These are phyloP conservation scores for Piaya cayana DNA, from an alignment of 2,113 vertebrate genomes.

Conservation along the genomic window DNA sequence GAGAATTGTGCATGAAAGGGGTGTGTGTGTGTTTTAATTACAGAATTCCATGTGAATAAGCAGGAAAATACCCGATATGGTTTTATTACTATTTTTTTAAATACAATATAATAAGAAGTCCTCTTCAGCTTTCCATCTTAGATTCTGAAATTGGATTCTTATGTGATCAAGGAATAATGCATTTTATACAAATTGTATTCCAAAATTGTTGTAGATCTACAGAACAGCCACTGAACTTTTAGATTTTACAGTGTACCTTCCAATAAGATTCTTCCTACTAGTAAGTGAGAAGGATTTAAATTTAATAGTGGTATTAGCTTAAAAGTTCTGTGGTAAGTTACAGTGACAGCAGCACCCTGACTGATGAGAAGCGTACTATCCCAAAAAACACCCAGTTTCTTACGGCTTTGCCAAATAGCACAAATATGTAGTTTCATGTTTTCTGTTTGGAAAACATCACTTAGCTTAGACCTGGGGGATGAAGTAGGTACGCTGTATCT, in stretches of 20 bases:
- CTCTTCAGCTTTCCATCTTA: not conserved
- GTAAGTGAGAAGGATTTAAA: not conserved
- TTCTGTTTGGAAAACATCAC: not conserved
- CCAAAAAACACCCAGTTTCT: not conserved
- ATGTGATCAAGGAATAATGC: not conserved
- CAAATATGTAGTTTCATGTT: not conserved
- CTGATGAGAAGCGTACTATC: not conserved
- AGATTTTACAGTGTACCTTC: not conserved
- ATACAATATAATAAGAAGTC: not conserved
- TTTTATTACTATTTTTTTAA: not conserved
- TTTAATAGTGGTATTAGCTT: not conserved
- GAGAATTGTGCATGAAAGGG: not conserved
- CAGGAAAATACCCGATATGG: not conserved
- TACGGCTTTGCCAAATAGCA: not conserved
- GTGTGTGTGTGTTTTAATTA: not conserved
- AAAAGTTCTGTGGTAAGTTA: not conserved
- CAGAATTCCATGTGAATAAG: not conserved
- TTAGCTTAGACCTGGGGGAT: not conserved
- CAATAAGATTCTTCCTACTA: not conserved
- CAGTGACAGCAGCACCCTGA: not conserved
- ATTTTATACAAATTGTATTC: not conserved
- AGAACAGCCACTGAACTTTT: not conserved
- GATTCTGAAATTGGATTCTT: not conserved
- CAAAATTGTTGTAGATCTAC: not conserved
- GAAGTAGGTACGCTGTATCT: not conserved